Evolutionary conservation across 2,113 vertebrate species (phyloP), one percentile per base, ranked within the genome.

Genomic region (Elachura formosa): DNA sequence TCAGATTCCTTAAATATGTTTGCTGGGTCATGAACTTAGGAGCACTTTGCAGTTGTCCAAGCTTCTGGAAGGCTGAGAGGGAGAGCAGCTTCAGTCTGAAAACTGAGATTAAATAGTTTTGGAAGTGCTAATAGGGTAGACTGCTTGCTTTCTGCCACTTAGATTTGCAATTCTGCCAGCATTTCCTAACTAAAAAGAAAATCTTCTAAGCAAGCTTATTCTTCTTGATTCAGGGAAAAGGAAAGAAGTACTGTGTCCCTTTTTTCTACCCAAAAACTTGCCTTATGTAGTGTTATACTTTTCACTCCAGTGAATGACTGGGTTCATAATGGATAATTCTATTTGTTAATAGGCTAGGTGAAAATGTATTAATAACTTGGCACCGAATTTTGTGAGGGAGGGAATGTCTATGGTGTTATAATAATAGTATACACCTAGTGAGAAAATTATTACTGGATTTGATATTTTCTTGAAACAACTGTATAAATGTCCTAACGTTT

Each of bases 261-360:
- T 0, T 19, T 84, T 89, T 69, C 29, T 72, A 22, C 40, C 46
- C 31, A 43, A 48, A 43, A 17, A 9, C 7, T 6, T 7, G 2
- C 54, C 38, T 41, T 69, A 0, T 2, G 0, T 43, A 13, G 24
- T 46, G 54, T 46, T 63, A 12, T 0, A 12, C 33, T 31, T 69
- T 62, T 83, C 24, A 25, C 33, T 72, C 19, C 14, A n/a, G 19
- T 0, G 4, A 34, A 26, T 36, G 16, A 16, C 41, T 62, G 5
- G 36, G 9, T 26, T 62, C 46, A 2, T 48, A 38, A 6, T 36
- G 29, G 46, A 19, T 61, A n/a, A 43, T 26, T 76, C 13, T 31
- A 0, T 43, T 52, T 83, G 33, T 34, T 91, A 7, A 1, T 55
- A 58, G 16, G 7, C 36, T 38, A 8, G 23, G 24, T 1, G 7